These are phyloP conservation scores for Anolis sagrei DNA, from an alignment of 2,113 vertebrate species.

Conservation along the genomic window DNA sequence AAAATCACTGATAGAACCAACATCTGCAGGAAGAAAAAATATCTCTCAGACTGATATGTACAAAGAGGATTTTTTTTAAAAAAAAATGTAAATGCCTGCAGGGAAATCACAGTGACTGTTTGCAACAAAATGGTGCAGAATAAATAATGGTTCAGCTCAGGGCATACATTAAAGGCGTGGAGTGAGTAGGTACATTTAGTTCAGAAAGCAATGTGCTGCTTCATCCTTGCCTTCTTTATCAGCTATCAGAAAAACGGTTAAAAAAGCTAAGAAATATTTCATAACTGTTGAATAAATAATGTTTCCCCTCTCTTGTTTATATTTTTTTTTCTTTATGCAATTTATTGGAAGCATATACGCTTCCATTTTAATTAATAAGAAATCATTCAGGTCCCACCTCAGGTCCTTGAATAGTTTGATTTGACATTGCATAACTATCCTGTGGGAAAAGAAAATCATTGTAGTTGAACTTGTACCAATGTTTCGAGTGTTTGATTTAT, in stretches of 20 bases:
- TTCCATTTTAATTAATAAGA: neutral
- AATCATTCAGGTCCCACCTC: neutral
- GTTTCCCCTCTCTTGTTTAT: neutral
- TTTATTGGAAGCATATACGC: neutral
- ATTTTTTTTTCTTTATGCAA: neutral
- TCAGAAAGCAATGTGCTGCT: neutral
- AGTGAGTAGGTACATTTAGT: neutral
- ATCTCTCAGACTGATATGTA: neutral
- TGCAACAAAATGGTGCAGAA: neutral
- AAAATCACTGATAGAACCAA: neutral
- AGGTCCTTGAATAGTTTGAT: neutral
- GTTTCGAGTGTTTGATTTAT: neutral
- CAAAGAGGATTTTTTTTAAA: neutral
- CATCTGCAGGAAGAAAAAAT: neutral
- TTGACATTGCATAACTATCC: neutral
- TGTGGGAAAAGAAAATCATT: neutral
- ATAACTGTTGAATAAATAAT: neutral
- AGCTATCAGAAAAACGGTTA: neutral
- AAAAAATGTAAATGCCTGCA: constrained; percentile 1
- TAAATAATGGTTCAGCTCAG: constrained; percentile 3
- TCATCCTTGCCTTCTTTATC: no score
- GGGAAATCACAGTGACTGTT: neutral
- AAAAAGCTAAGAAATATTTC: neutral
- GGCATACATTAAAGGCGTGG: no score
- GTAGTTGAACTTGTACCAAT: neutral